Conservation (phyloP, 2,797 vertebrate species). For the Tapera naevia region DNA sequence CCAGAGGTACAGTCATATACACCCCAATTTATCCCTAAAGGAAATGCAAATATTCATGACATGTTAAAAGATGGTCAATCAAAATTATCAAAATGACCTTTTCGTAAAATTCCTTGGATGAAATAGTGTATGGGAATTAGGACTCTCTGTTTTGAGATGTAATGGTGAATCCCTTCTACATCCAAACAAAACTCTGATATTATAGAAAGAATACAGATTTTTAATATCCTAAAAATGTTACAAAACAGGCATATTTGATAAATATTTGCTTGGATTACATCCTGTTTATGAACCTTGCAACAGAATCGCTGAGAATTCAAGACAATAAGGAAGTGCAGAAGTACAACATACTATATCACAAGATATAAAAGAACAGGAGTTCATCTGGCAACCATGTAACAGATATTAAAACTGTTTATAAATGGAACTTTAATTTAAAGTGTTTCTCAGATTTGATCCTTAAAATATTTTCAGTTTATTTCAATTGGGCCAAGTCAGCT, state of each 20-base stretch:
- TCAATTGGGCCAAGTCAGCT: constrained; percentile 26
- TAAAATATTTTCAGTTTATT: neutral
- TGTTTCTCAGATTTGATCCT: constrained; percentile 55
- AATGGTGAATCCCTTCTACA: neutral
- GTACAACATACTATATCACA: constrained; percentile 9
- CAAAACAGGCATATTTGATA: neutral
- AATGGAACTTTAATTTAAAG: constrained; percentile 55
- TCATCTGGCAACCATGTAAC: constrained; percentile 71
- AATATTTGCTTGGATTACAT: constrained; percentile 29
- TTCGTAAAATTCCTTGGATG: neutral
- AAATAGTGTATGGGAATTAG: neutral
- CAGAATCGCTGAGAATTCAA: constrained; percentile 44
- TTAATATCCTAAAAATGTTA: neutral
- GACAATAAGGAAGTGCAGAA: constrained; percentile 40
- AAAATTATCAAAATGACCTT: neutral
- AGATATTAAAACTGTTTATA: constrained; percentile 63
- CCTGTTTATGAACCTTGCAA: constrained; percentile 54
- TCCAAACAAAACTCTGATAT: neutral
- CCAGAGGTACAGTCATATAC: neutral
- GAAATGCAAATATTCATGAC: neutral
- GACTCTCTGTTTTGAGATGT: neutral
- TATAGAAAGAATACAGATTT: neutral
- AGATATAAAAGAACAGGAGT: constrained; percentile 60
- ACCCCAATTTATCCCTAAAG: neutral
- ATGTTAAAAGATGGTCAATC: neutral